phyloP scores from a whole-genome alignment of 2,888 invertebrate species.

The Leptinotarsa haldemani region DNA sequence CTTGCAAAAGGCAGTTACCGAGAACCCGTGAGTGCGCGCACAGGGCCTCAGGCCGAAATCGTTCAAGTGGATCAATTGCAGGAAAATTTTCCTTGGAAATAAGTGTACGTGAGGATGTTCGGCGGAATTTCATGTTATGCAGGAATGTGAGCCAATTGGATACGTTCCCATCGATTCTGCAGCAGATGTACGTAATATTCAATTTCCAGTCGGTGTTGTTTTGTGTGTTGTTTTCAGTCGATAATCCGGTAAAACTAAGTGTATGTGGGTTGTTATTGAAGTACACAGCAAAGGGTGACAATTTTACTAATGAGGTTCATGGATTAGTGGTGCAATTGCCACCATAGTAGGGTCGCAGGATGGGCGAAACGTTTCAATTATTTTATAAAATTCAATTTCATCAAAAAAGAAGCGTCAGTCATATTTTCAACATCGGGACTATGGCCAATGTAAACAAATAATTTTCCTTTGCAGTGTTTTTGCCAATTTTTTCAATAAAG shows the following conservation, averaged over 20 bases:
- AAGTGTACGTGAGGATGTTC: constrained; percentile 14
- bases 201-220: constrained; percentile 1
- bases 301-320: background rate
- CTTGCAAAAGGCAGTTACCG: constrained; percentile 42
- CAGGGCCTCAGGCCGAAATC: constrained; percentile 6
- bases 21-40: constrained; percentile 30
- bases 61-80: constrained; percentile 21
- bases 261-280: background rate
- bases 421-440: too few species aligned
- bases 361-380: too few species aligned
- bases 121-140: constrained; percentile 34
- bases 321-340: background rate
- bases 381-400: too few species aligned
- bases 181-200: constrained; percentile 34
- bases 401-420: too few species aligned
- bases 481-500: too few species aligned
- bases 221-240: constrained; percentile 19
- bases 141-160: constrained; percentile 38
- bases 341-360: too few species aligned
- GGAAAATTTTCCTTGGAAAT: constrained; percentile 15
- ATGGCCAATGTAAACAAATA: too few species aligned
- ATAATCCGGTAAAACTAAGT: background rate
- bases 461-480: too few species aligned
- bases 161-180: constrained; percentile 22
- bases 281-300: background rate